Evolutionary conservation across 2,888 invertebrate species (phyloP), one percentile per base, ranked within the genome.

Genomic region (Scaptodrosophila latifasciaeformis): DNA sequence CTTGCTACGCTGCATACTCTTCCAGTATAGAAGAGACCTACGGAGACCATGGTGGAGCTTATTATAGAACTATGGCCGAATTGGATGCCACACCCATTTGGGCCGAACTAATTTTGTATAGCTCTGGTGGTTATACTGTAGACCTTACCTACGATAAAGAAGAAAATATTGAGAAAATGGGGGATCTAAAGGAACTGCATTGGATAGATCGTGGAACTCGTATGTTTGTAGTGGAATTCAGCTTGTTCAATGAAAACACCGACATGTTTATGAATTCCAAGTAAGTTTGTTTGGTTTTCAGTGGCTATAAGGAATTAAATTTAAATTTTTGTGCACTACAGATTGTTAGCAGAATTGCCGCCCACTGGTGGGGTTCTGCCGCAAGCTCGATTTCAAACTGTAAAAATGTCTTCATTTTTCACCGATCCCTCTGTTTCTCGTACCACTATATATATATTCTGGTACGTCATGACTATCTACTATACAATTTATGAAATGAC

Each of bases 171-270:
- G 66, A 69, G 1, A 86, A 88, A 2, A 82, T 92, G 1, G 53
- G 81, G 2, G 68, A 87, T 2, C 83, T 93, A n/a, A 89, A 88
- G 70, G 65, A 87, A 0, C 86, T 88, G 44, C 81, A 89, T 9
- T 94, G 93, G 93, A 88, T 94, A 39, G 89, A 89, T 48, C 85
- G 91, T 35, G 91, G 90, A 0, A 92, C 93, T 0, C 86, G 94
- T 63, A 89, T 89, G 0, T 85, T 93, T 13, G 89, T 93, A 58
- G 72, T 93, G 0, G 93, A 93, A 81, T 93, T 93, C 72, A 89
- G 90, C 6, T 87, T 93, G 21, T 93, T 91, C 84, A 93, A 94
- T 82, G 89, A 89, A 0, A 93, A 94, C 83, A 87, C 91, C 49
- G 92, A 93, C 82, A 85, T 92, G 13, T 92, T 93, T 85, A 90